phyloP scores from a whole-genome alignment of 2,797 vertebrate genomes.

The Acanthurus leucopareius region DNA sequence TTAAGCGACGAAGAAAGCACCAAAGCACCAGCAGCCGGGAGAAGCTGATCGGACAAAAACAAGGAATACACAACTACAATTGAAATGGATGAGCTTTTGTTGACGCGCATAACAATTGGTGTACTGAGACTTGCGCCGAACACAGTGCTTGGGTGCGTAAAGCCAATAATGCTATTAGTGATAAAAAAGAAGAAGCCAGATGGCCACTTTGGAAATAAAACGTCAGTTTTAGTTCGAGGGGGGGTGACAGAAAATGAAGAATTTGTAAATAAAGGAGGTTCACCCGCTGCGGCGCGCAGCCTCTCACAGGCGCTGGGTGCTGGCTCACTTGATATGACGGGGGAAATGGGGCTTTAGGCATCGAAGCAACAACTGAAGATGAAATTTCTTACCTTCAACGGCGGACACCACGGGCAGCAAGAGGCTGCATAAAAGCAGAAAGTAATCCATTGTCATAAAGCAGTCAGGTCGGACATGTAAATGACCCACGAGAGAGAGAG shows the following conservation, averaged over 20 bases:
- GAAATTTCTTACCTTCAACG: slow-evolving; percentile 86
- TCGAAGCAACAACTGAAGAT: slow-evolving; percentile 19
- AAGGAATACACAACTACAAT: slow-evolving; percentile 68
- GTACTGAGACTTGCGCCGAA: slow-evolving; percentile 40
- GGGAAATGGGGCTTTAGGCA: slow-evolving; percentile 20
- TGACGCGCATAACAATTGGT: slow-evolving; percentile 63
- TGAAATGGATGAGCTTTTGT: slow-evolving; percentile 67
- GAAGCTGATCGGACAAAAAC: slow-evolving; percentile 40
- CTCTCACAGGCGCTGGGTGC: slow-evolving; percentile 27
- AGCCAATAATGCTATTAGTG: slow-evolving; percentile 53
- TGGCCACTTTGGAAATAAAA: slow-evolving; percentile 40
- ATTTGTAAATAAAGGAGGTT: slow-evolving; percentile 9
- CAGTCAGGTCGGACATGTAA: slow-evolving; percentile 84
- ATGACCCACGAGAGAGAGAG: slow-evolving; percentile 69
- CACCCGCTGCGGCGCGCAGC: slow-evolving; percentile 30
- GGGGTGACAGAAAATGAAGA: not conserved
- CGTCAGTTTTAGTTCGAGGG: not conserved
- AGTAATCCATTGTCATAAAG: slow-evolving; percentile 90
- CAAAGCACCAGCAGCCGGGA: slow-evolving; percentile 53
- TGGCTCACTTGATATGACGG: slow-evolving; percentile 18
- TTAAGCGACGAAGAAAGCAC: slow-evolving; percentile 65
- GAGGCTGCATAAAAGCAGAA: slow-evolving; percentile 87
- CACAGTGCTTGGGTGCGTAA: slow-evolving; percentile 47
- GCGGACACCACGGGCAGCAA: slow-evolving; percentile 83
- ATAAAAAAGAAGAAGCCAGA: slow-evolving; percentile 38